A percentile compares a stretch with the other conserved stretches of the same genome.
Evolutionary conservation across 2,797 vertebrate species (phyloP).

Genomic region (Danio aesculapii): DNA sequence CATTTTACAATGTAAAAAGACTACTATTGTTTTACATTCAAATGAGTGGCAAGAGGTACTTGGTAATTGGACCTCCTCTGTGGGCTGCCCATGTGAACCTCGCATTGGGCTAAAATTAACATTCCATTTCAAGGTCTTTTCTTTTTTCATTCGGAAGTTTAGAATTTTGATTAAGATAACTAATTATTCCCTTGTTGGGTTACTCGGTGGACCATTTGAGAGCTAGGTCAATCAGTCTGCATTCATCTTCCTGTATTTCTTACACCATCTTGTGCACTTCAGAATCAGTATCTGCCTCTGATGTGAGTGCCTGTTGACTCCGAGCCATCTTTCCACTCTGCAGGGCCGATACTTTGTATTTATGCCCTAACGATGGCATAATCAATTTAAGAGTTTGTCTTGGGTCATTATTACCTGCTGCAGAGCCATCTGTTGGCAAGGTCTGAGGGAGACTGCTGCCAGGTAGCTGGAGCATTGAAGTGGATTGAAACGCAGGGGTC

Average conservation of each 20-base stretch:
- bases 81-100: slow-evolving; percentile 4
- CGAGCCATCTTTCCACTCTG: slow-evolving; percentile 51
- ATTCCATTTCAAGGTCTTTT: background rate
- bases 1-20: no score
- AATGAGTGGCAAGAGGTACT: slow-evolving; percentile 36
- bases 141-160: slow-evolving; percentile 15
- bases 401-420: slow-evolving; percentile 90
- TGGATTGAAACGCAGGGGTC: slow-evolving; percentile 65
- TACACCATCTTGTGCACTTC: slow-evolving; percentile 58
- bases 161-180: slow-evolving; percentile 21
- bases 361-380: slow-evolving; percentile 74
- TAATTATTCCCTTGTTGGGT: slow-evolving; percentile 35
- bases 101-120: background rate
- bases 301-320: slow-evolving; percentile 63
- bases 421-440: slow-evolving; percentile 86
- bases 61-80: slow-evolving; percentile 38
- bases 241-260: slow-evolving; percentile 5
- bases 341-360: slow-evolving; percentile 68
- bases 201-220: slow-evolving; percentile 3
- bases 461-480: slow-evolving; percentile 69
- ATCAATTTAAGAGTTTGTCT: slow-evolving; percentile 83
- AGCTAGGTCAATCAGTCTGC: slow-evolving; percentile 2
- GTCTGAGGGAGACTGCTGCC: slow-evolving; percentile 71
- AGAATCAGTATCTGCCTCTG: slow-evolving; percentile 66
- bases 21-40: background rate